Evolutionary conservation across 2,113 vertebrate genomes (phyloP).

Genomic region (Phainopepla nitens): DNA sequence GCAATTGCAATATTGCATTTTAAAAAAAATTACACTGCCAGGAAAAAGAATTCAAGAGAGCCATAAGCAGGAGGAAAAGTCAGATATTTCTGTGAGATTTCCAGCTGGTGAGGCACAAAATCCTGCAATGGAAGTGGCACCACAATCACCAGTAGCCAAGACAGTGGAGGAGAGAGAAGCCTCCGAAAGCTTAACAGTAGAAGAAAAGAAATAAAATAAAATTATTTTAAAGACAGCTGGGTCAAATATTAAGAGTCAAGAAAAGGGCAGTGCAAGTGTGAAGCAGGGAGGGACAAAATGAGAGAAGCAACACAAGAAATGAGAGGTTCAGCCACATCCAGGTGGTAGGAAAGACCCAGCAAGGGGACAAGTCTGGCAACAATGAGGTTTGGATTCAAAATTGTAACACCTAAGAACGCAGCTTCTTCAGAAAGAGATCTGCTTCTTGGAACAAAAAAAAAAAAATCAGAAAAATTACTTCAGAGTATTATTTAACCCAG

Average conservation of each 20-base stretch:
- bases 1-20: not conserved
- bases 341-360: not conserved
- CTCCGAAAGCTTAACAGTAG: not conserved
- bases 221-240: not conserved
- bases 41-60: not conserved
- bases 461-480: not conserved
- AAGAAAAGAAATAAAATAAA: not conserved
- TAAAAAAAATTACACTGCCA: not conserved
- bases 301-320: not conserved
- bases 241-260: not conserved
- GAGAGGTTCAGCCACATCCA: not conserved
- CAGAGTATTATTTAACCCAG: constrained; percentile 14
- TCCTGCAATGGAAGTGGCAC: not conserved
- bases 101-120: not conserved
- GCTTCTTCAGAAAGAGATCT: not conserved
- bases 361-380: not conserved
- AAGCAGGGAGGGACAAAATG: not conserved
- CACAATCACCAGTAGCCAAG: not conserved
- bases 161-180: not conserved
- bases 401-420: not conserved
- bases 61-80: not conserved
- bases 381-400: not conserved
- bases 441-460: not conserved
- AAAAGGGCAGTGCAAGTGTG: not conserved
- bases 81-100: not conserved